Conservation (phyloP, 2,797 vertebrate species). For the Neopelma chrysocephalum region DNA sequence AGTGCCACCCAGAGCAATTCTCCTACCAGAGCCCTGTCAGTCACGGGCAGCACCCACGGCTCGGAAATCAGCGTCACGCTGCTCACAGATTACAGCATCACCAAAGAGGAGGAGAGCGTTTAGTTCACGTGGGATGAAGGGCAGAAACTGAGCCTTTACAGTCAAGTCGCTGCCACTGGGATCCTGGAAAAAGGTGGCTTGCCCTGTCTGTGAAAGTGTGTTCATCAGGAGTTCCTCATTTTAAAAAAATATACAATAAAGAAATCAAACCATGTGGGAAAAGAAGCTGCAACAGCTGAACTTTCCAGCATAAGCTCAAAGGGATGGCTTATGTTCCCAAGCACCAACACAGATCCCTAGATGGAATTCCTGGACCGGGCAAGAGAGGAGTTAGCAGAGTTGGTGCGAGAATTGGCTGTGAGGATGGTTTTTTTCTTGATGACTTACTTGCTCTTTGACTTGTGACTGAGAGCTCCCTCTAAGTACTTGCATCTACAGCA, state of each 20-base stretch:
- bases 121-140: slow-evolving; percentile 23
- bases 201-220: not conserved
- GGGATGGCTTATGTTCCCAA: not conserved
- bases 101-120: slow-evolving; percentile 75
- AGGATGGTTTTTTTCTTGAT: not conserved
- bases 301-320: not conserved
- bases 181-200: not conserved
- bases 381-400: not conserved
- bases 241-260: not conserved
- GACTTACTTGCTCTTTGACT: not conserved
- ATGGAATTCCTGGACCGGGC: not conserved
- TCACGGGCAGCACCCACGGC: slow-evolving; percentile 58
- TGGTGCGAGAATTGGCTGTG: not conserved
- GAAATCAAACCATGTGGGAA: not conserved
- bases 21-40: slow-evolving; percentile 57
- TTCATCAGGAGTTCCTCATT: not conserved
- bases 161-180: not conserved
- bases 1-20: slow-evolving; percentile 59
- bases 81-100: slow-evolving; percentile 67
- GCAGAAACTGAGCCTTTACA: not conserved
- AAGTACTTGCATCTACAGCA: not conserved
- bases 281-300: not conserved
- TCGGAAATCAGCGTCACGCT: slow-evolving; percentile 78
- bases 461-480: not conserved
- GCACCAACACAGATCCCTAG: fast-evolving